Evolutionary conservation across 2,797 vertebrate species (phyloP), one percentile per base, ranked within the genome.

Genomic region (Enteromius paludinosus): DNA sequence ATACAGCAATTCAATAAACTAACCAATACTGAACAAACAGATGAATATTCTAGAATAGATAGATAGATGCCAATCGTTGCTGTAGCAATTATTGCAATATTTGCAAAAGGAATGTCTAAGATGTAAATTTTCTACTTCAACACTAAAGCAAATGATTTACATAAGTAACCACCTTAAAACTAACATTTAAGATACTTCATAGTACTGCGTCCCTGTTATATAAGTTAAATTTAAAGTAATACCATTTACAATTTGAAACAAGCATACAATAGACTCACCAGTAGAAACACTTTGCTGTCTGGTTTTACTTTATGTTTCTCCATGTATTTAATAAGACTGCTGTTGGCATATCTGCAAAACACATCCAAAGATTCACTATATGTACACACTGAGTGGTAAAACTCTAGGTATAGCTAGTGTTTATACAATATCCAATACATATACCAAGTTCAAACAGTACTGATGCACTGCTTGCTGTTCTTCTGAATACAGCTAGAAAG

Each of bases 251-350:
- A 15, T 12, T 30, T 45, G 38, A 52, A 1, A 74, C 15, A 18
- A 74, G 45, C 25, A 8, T 5, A 33, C 4, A 20, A 18, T 23
- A 68, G 33, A 95, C 97, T 84, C 94, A 99, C 97, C 97, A 99
- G 87, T 86, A 98, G 93, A 90, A 99, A 99, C 72, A 99, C 97
- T 90, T 98, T 99, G 94, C 98, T 99, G 95, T 99, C 98, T 45
- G 97, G 97, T 91, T 99, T 99, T 80, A 99, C 98, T 95, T 99
- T 99, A 91, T 99, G 98, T 90, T 99, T 99, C 92, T 99, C 97
- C 97, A 98, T 99, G 90, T 99, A 99, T 92, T 99, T 99, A 92
- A 98, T 98, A 90, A 99, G 95, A 94, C 97, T 99, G 93, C 98
- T 99, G 90, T 97, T 99, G 93, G 97, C 96, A 66, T 99, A 98